These are phyloP conservation scores for Cyprinodon tularosa DNA, from an alignment of 2,113 vertebrate genomes.

Conservation along the genomic window DNA sequence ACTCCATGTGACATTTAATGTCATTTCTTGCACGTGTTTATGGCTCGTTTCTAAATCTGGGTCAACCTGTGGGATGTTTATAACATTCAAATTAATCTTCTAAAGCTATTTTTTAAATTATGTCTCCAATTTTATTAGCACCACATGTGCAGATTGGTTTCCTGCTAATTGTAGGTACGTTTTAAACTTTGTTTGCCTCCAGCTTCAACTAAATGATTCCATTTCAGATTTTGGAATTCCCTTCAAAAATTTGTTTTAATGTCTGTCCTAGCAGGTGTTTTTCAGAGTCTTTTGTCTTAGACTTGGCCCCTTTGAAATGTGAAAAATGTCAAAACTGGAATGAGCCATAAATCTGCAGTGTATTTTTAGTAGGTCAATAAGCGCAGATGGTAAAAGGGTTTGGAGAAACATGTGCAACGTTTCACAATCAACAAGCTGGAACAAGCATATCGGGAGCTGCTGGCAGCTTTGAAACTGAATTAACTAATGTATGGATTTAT, in stretches of 20 bases:
- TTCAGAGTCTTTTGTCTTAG: not conserved
- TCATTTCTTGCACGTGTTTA: slow-evolving; percentile 1
- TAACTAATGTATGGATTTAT: not conserved
- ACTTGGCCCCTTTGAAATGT: not conserved
- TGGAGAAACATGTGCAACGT: not conserved
- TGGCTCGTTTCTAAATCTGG: slow-evolving; percentile 9
- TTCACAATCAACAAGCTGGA: not conserved
- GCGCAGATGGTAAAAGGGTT: not conserved
- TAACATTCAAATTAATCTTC: slow-evolving; percentile 26
- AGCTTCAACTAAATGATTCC: not conserved
- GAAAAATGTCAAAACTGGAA: not conserved
- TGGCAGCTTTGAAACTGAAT: not conserved
- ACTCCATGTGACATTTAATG: slow-evolving; percentile 30
- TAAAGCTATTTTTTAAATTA: not conserved
- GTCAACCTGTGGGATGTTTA: slow-evolving; percentile 13
- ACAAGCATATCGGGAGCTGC: not conserved
- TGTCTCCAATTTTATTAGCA: not conserved
- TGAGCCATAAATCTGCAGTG: not conserved
- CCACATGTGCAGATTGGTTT: not conserved
- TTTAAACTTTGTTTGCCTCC: not conserved
- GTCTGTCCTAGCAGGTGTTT: not conserved
- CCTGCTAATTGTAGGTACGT: not conserved
- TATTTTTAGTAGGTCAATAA: not conserved
- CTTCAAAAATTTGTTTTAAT: no score
- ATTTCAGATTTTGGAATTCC: not conserved